These are phyloP conservation scores for Boloria euphrosyne DNA, from an alignment of 2,888 invertebrate genomes.

Conservation along the genomic window DNA sequence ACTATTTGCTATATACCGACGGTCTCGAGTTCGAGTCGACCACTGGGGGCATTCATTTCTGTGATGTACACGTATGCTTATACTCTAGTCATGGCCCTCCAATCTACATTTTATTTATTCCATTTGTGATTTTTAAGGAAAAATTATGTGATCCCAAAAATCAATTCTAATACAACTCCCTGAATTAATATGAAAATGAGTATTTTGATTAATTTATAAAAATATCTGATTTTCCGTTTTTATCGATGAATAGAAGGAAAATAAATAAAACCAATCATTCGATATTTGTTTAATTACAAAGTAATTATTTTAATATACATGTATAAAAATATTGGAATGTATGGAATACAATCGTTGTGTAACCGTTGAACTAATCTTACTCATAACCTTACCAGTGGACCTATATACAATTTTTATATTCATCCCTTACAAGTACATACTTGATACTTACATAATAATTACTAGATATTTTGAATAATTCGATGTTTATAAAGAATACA, in stretches of 20 bases:
- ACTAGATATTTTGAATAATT: slow-evolving; percentile 47
- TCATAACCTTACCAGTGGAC: slow-evolving; percentile 43
- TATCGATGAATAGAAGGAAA: not conserved
- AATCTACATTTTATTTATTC: too few species aligned
- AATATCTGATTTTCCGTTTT: too few species aligned
- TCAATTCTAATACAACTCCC: too few species aligned
- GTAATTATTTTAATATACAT: slow-evolving; percentile 36
- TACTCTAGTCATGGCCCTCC: too few species aligned
- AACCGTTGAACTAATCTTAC: slow-evolving; percentile 43
- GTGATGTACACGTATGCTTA: too few species aligned
- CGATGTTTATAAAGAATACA: slow-evolving; percentile 49
- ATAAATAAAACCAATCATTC: slow-evolving; percentile 35
- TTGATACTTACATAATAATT: slow-evolving; percentile 21
- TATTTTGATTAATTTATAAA: too few species aligned
- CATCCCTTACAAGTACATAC: slow-evolving; percentile 18
- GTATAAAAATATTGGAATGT: slow-evolving; percentile 48
- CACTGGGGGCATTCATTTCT: too few species aligned
- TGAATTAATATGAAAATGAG: too few species aligned
- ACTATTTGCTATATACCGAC: too few species aligned
- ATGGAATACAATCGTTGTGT: slow-evolving; percentile 57
- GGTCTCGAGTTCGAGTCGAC: too few species aligned
- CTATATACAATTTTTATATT: slow-evolving; percentile 39
- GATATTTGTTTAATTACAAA: slow-evolving; percentile 35
- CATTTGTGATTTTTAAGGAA: too few species aligned
- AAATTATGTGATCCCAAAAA: not conserved